These are phyloP conservation scores for Aptenodytes patagonicus DNA, from an alignment of 2,113 vertebrate species.

Conservation along the genomic window DNA sequence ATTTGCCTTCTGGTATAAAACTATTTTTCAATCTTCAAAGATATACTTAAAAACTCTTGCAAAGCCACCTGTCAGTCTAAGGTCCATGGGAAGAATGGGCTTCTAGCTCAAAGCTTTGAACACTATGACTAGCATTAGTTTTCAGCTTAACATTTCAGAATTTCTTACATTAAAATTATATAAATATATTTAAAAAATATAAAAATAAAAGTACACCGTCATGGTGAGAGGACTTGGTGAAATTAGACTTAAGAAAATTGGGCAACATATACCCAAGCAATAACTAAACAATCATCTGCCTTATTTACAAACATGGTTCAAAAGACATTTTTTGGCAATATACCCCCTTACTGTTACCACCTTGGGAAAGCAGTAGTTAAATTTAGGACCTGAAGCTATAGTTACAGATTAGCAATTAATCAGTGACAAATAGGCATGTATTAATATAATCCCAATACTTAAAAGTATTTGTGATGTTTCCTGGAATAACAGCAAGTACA, in stretches of 20 bases:
- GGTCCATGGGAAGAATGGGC: background rate
- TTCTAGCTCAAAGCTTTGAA: background rate
- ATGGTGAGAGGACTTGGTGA: background rate
- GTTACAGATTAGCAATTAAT: background rate
- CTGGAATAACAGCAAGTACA: background rate
- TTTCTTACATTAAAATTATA: background rate
- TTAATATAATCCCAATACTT: background rate
- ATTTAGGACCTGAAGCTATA: background rate
- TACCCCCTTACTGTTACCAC: background rate
- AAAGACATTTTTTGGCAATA: background rate
- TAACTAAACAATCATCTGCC: background rate
- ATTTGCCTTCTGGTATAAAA: conserved; percentile 43
- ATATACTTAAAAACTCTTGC: background rate
- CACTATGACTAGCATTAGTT: background rate
- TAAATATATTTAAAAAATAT: background rate
- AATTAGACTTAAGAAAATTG: background rate
- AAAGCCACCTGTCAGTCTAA: background rate
- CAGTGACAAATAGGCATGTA: background rate
- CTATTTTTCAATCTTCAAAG: conserved; percentile 39
- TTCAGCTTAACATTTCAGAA: background rate
- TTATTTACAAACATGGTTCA: background rate
- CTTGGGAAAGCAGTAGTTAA: background rate
- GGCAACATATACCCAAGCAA: background rate
- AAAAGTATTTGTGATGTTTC: background rate
- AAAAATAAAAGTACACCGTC: background rate